Base-by-base conservation (phyloP, 92 coral and sea anemone genomes). In the Micromussa lordhowensis region DNA sequence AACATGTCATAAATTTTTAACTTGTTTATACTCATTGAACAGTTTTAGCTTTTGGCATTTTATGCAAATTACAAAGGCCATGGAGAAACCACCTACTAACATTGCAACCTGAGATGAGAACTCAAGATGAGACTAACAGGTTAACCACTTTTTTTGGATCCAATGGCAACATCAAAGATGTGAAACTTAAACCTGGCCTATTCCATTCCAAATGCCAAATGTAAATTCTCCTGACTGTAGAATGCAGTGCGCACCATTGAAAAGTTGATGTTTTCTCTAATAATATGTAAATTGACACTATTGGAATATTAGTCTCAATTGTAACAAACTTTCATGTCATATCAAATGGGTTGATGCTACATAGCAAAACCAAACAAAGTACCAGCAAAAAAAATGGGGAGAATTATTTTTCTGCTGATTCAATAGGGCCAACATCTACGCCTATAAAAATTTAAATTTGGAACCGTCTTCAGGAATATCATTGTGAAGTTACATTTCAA, bases 1-100 rank as follows among this genome's bases (percentile, higher is more conserved):
- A 21, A 36, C 21, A 80, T 32, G 30, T 80, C 15, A 10, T 78
- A 12, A 80, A 80, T 80, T 80, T 80, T 80, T 80, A 80, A 80
- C 11, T 35, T 80, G 84, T 61, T 80, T 61, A 80, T 13, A 61
- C 54, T 59, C 13, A 61, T 34, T 18, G 72, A 35, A 80, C 5
- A 29, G 30, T 80, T 59, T 44, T 59, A 55, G 83, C 40, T 61
- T 80, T 34, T 51, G 12, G 84, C 72, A 59, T 34, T 58, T 22
- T 80, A 80, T 80, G 54, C 84, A 59, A 55, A 34, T 22, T 55
- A 9, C 30, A 12, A 15, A 28, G 63, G 51, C 51, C 78, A 35
- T 29, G 15, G 13, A 73, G 35, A 78, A 54, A 54, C 35, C 44
- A 24, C 38, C 29, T 19, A 24, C 63, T 19, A 15, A n/a, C 29